These are phyloP conservation scores for Sarcophaga carnaria DNA, from an alignment of 2,888 invertebrate species.

Conservation along the genomic window DNA sequence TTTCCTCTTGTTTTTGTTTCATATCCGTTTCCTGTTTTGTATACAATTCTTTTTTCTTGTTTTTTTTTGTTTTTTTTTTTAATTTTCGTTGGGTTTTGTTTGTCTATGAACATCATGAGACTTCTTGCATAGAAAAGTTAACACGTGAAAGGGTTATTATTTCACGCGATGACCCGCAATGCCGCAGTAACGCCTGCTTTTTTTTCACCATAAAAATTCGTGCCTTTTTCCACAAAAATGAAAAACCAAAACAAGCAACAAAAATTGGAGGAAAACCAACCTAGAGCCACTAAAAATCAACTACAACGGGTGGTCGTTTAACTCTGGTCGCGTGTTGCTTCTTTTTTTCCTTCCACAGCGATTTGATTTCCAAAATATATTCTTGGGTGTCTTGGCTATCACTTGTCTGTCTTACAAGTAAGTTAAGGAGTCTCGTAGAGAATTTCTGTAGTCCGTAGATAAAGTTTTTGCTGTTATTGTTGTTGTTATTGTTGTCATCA, in stretches of 20 bases:
- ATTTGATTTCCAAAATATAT: constrained; percentile 19
- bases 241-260: constrained; percentile 16
- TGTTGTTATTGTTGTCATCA: constrained; percentile 24
- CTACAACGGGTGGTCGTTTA: constrained; percentile 68
- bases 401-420: constrained; percentile 17
- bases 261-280: not conserved
- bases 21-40: constrained; percentile 67
- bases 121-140: constrained; percentile 62
- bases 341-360: constrained; percentile 31
- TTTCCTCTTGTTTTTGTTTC: constrained; percentile 50
- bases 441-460: constrained; percentile 24
- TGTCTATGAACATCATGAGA: constrained; percentile 33
- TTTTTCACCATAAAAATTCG: constrained; percentile 67
- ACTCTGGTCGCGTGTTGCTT: constrained; percentile 66
- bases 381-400: not conserved
- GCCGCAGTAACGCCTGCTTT: constrained; percentile 70
- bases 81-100: not conserved
- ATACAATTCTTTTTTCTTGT: constrained; percentile 34
- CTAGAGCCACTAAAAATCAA: constrained; percentile 49
- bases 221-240: constrained; percentile 35
- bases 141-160: constrained; percentile 75
- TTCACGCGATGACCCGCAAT: constrained; percentile 77
- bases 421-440: not conserved
- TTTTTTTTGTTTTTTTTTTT: constrained; percentile 40
- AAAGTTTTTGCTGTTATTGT: constrained; percentile 18